Base-by-base conservation (phyloP, 2,888 invertebrate genomes). In the Mesorhabditis belari region DNA sequence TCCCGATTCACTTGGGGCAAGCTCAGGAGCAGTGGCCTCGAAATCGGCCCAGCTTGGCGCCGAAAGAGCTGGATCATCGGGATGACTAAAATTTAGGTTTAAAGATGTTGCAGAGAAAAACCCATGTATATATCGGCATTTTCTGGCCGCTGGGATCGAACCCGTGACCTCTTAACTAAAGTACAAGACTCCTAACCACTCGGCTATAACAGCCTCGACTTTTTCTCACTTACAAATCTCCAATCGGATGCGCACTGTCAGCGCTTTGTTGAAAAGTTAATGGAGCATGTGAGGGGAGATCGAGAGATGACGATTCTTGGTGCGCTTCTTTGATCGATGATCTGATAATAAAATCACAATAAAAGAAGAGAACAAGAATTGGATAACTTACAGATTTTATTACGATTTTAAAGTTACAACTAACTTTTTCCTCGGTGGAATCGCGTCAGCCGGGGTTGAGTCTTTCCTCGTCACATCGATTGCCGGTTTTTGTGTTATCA, bases 1-100 rank as follows among this genome's bases (percentile, higher is more conserved):
- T 24, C 75, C 79, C 26, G 74, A 74, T 51, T 79, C 79, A 50
- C 77, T 77, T 0, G 76, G 70, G 5, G 77, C 77, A 26, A 79
- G 61, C 53, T 66, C 67, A 28, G 73, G 70, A 9, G 67, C 69
- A 3, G 75, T 59, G n/a, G 65, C 68, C 49, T 73, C 75, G 58
- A 76, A 76, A 17, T 69, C 76, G 2, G 74, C 69, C 74, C 75
- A 74, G 49, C 64, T 65, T 1, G 73, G 71, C 5, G 68, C 71
- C 12, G 65, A 59, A n/a, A 67, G 56, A 24, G 62, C 64, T 49
- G 69, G 62, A 35, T 68, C 68, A 57, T 68, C 67, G 28, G 67
- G 67, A 44, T 64, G 62, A 5, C 51, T 59, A 27, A 19, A 54
- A 58, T n/a, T 5, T 5, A 12, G 9, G 12, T 17, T 12, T 54